phyloP scores from a whole-genome alignment of 2,888 invertebrate genomes.

The Caenorhabditis imperialis region DNA sequence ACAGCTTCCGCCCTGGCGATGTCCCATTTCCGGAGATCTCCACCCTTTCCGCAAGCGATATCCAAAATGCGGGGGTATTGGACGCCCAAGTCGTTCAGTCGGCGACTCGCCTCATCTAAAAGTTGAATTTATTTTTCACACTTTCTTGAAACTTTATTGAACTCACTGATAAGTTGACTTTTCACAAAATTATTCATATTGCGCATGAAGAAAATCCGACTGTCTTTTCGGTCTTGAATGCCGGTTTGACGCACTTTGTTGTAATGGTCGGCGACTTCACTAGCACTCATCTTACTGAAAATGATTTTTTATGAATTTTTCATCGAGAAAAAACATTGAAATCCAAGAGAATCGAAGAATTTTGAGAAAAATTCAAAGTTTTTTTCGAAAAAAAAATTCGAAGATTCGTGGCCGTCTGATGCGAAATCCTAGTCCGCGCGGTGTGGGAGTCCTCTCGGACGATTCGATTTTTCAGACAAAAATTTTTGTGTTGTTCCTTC shows the following conservation, averaged over 20 bases:
- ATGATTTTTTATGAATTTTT: background rate
- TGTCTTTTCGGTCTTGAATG: conserved; percentile 86
- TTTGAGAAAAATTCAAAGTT: conserved; percentile 7
- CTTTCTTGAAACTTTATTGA: background rate
- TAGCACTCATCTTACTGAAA: conserved; percentile 61
- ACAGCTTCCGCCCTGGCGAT: conserved; percentile 65
- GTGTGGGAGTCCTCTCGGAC: conserved; percentile 16
- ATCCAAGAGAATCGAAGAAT: background rate
- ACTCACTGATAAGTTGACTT: conserved; percentile 90
- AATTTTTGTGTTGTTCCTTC: background rate
- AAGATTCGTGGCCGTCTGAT: conserved; percentile 1
- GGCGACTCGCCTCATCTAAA: conserved; percentile 59
- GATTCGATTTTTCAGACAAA: background rate
- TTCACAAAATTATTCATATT: conserved; percentile 99
- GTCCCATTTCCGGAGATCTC: conserved; percentile 93
- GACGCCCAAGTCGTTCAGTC: conserved; percentile 37
- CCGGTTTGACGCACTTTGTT: conserved; percentile 90
- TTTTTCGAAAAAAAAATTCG: background rate
- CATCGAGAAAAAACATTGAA: no score
- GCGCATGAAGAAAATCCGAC: conserved; percentile 91
- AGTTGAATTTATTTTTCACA: background rate
- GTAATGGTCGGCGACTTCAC: conserved; percentile 90
- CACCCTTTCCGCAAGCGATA: conserved; percentile 98
- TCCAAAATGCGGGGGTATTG: conserved; percentile 84
- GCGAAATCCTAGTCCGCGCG: background rate